Base-by-base conservation (phyloP, 2,797 vertebrate genomes). In the Paedocypris micromegethes region DNA sequence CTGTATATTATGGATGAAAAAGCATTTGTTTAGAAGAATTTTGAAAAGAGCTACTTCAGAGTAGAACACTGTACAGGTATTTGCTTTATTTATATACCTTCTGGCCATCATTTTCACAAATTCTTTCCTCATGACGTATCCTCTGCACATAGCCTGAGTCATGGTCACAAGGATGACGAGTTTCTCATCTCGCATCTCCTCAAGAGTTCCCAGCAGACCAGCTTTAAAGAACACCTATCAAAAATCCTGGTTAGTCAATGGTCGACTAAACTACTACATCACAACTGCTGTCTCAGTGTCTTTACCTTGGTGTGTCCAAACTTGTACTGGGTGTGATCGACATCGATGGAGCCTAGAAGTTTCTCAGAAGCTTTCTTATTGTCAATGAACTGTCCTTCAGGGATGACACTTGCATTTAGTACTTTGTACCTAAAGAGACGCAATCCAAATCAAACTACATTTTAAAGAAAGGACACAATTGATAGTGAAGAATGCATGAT, bases 121-220 rank as follows among this genome's bases (percentile, higher is more conserved):
- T 74, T 92, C 91, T 23, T 75, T 51, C 9, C 90, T 86, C 91
- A 92, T 93, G 40, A 93, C 75, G 75, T 70, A 91, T 2, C 88
- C 91, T 77, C 91, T 83, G 82, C 91, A 91, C 7, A 91, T 3
- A 6, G 92, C 91, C 76, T 93, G 91, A 0, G 86, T 93, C 78
- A 83, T 83, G 3, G 91, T 92, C 68, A 93, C 87, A 69, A 94
- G 83, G 0, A 56, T 53, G 58, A 85, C 87, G 74, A 94, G 81
- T 81, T 92, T 92, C 3, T 93, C 92, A 41, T 93, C 93, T 86
- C 91, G 80, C 92, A 93, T 93, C 78, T 94, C 91, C 76, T 94
- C 92, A 47, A 93, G 81, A 0, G 72, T 71, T 54, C 92, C 92
- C 74, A 93, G 79, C 6, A 93, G 84, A 1, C 92, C 92, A 63